phyloP scores from a whole-genome alignment of 2,113 vertebrate species.

The Podocnemis expansa region DNA sequence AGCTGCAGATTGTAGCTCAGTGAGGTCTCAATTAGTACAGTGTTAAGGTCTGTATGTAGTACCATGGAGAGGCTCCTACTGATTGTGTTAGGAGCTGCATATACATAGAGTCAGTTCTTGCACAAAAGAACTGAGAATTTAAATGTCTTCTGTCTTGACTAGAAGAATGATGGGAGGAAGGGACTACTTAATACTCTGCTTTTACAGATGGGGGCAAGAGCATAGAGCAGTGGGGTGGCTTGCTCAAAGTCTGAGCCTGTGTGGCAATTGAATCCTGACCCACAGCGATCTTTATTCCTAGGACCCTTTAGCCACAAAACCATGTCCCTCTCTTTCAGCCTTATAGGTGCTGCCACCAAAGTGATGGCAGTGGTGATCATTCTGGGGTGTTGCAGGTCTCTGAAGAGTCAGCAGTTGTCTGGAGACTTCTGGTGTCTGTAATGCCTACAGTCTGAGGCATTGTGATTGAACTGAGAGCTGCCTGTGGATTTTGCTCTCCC shows the following conservation, averaged over 20 bases:
- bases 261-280: not conserved
- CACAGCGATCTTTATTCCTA: not conserved
- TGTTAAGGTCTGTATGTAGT: not conserved
- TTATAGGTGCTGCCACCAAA: not conserved
- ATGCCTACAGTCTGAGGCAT: not conserved
- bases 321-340: not conserved
- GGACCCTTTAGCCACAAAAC: not conserved
- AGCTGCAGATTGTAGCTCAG: accelerated
- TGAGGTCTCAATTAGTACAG: not conserved
- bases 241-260: not conserved
- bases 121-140: not conserved
- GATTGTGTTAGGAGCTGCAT: not conserved
- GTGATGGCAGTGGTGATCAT: not conserved
- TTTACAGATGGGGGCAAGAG: not conserved
- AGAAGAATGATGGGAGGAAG: not conserved
- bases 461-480: not conserved
- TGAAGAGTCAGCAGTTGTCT: not conserved
- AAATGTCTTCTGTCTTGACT: too few relatives aligned
- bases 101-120: not conserved
- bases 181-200: not conserved
- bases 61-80: not conserved
- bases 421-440: not conserved
- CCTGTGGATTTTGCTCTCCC: not conserved
- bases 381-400: not conserved
- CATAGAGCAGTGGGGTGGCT: not conserved